Base-by-base conservation (phyloP, 2,797 vertebrate genomes). In the Schizopygopsis malacanthus region DNA sequence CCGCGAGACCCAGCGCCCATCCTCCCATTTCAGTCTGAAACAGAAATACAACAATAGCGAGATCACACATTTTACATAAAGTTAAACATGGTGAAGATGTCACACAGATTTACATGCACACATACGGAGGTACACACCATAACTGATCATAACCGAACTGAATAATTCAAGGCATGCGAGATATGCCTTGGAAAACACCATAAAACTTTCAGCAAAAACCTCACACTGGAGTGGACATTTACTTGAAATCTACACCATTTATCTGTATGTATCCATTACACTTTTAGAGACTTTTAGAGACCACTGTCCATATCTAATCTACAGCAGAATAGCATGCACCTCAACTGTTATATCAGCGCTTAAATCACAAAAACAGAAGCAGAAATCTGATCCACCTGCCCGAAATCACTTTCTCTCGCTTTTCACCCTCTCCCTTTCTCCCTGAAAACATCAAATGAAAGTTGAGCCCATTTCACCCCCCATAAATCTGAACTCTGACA, bases 1-100 rank as follows among this genome's bases (percentile, higher is more conserved):
- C 56, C 47, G 56, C 4, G 7, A 89, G 69, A 63, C 9, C 67
- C 56, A 73, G 61, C 6, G n/a, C 45, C 90, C 87, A 90, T 79
- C 89, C 73, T 83, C 86, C 90, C 90, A 87, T 89, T 82, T 85
- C 87, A 61, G 52, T 85, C 90, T 90, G 70, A 37, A 85, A 87
- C 25, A 85, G 37, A 87, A 72, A 87, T 76, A 76, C 11, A 81
- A 82, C 33, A 28, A 79, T 6, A 52, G 20, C 52, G 0, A 67
- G 59, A 61, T 79, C 50, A 56, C 50, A 78, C 47, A 76, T 37
- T 47, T 83, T n/a, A 69, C n/a, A 67, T 63, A 39, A 28, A 85
- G 11, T 71, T 78, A 69, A 56, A 70, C 72, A 76, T 41, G 63
- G 73, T 18, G 7, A 71, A 85, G 65, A 82, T 82, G 65, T 37